These are phyloP conservation scores for Agelastica alni DNA, from an alignment of 2,888 invertebrate genomes.

Conservation along the genomic window DNA sequence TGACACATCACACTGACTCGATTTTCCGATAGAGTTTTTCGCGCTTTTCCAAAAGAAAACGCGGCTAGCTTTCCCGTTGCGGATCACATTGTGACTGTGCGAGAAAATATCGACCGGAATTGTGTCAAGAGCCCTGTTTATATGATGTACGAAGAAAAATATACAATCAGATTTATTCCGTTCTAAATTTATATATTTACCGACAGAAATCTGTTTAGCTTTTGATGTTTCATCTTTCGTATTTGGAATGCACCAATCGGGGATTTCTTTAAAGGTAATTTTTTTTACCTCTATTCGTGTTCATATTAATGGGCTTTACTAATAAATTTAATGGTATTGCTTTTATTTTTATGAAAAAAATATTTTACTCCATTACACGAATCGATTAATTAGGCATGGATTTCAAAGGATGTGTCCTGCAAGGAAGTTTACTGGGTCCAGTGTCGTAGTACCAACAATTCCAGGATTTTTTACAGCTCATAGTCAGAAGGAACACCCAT, in stretches of 20 bases:
- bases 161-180: constrained; percentile 34
- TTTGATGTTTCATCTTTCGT: background rate
- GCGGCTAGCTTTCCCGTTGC: constrained; percentile 17
- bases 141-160: constrained; percentile 37
- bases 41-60: background rate
- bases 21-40: background rate
- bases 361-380: too few species aligned
- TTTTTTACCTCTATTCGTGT: too few species aligned
- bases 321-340: too few species aligned
- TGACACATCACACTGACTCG: background rate
- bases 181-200: constrained; percentile 24
- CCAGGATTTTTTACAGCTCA: too few species aligned
- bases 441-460: too few species aligned
- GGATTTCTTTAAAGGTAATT: too few species aligned
- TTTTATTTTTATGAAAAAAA: background rate
- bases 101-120: constrained; percentile 33
- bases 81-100: constrained; percentile 34
- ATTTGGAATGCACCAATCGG: too few species aligned
- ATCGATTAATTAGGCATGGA: background rate
- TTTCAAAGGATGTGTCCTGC: background rate
- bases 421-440: too few species aligned
- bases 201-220: constrained; percentile 1
- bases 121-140: constrained; percentile 36
- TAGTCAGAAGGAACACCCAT: too few species aligned
- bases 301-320: too few species aligned